phyloP scores from a whole-genome alignment of 2,113 vertebrate genomes.

The Tragulus kanchil region DNA sequence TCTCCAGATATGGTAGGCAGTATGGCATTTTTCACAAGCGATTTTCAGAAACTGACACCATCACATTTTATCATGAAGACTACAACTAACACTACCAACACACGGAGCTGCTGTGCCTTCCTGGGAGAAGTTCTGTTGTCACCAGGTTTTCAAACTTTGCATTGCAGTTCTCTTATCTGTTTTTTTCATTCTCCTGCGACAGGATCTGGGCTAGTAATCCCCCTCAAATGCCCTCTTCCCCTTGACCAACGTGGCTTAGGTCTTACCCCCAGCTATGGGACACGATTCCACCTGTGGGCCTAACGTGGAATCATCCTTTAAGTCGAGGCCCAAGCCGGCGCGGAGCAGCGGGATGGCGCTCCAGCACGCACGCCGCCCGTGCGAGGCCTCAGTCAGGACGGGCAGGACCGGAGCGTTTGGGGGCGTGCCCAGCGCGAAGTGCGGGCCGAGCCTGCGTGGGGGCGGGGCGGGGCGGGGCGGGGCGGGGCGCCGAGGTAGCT shows the following conservation, averaged over 20 bases:
- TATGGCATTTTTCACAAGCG: background rate
- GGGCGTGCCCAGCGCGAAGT: rapidly evolving
- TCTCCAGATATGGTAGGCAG: too few relatives aligned
- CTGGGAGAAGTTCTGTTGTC: background rate
- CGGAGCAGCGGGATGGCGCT: rapidly evolving
- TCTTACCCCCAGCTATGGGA: rapidly evolving
- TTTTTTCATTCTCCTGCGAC: rapidly evolving
- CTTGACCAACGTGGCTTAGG: rapidly evolving
- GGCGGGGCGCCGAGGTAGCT: too few relatives aligned
- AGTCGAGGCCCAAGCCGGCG: too few relatives aligned
- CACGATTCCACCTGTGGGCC: background rate
- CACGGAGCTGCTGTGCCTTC: too few relatives aligned
- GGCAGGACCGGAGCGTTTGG: rapidly evolving
- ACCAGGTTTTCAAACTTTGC: rapidly evolving
- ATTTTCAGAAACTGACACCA: background rate
- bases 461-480: too few relatives aligned
- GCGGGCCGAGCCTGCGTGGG: rapidly evolving
- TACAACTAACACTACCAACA: too few relatives aligned
- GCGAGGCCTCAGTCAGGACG: rapidly evolving
- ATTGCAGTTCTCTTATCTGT: rapidly evolving
- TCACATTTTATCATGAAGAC: background rate
- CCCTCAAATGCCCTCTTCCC: background rate
- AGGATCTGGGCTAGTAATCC: rapidly evolving
- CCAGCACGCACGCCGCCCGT: background rate
- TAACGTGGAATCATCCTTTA: rapidly evolving